These are phyloP conservation scores for Meganola albula DNA, from an alignment of 2,888 invertebrate species.

Conservation along the genomic window DNA sequence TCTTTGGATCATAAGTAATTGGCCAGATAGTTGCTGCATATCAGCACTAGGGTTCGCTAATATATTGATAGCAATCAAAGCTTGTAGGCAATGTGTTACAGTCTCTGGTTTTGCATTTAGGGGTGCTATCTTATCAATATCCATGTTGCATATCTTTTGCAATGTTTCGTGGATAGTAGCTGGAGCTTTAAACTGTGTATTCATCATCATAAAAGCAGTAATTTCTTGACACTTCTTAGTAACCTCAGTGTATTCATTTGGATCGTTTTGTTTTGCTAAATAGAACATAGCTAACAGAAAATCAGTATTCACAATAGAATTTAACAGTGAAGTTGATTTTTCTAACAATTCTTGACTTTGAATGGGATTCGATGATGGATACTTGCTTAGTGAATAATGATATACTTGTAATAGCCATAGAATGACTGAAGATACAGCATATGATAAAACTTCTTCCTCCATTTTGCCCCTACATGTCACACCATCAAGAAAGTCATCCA, in stretches of 20 bases:
- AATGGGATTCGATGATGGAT: conserved; percentile 64
- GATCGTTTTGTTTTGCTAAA: conserved; percentile 88
- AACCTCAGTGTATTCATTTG: conserved; percentile 80
- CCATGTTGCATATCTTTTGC: conserved; percentile 79
- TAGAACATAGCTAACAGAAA: conserved; percentile 90
- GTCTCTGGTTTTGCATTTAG: conserved; percentile 78
- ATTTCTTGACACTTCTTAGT: conserved; percentile 88
- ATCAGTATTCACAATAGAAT: conserved; percentile 82
- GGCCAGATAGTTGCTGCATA: conserved; percentile 87
- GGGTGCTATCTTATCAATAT: conserved; percentile 79
- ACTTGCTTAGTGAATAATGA: conserved; percentile 66
- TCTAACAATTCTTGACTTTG: conserved; percentile 81
- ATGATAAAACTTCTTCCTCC: conserved; percentile 91
- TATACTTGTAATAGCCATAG: conserved; percentile 90
- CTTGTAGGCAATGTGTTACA: conserved; percentile 86
- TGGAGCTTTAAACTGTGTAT: conserved; percentile 74
- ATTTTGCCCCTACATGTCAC: conserved; percentile 87
- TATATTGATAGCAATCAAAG: conserved; percentile 90
- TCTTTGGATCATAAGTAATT: conserved; percentile 89
- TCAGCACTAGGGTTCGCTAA: conserved; percentile 91
- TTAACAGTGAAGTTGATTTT: conserved; percentile 82
- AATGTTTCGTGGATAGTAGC: conserved; percentile 78
- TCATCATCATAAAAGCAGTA: conserved; percentile 78
- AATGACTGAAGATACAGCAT: conserved; percentile 88
- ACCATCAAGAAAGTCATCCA: conserved; percentile 82